These are phyloP conservation scores for Chorisops tibialis DNA, from an alignment of 2,888 invertebrate genomes.

Conservation along the genomic window DNA sequence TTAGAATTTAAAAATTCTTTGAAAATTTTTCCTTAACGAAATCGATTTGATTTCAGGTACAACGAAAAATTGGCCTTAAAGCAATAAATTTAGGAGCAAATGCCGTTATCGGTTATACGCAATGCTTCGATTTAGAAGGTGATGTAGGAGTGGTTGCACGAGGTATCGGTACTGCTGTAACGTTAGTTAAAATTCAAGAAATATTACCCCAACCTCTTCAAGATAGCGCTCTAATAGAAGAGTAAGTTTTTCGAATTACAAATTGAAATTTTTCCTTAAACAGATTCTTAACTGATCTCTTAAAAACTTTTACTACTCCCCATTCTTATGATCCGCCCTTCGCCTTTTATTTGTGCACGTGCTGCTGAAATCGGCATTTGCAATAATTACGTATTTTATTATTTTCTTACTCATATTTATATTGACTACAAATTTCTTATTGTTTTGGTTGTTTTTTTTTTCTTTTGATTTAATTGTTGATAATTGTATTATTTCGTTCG, in stretches of 20 bases:
- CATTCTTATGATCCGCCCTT: background rate
- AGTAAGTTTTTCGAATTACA: slow-evolving; percentile 57
- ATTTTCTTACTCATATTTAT: too few relatives aligned
- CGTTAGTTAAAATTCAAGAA: slow-evolving; percentile 62
- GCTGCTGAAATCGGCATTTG: background rate
- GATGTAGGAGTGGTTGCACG: slow-evolving; percentile 95
- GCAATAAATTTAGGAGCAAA: slow-evolving; percentile 91
- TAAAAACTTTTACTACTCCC: background rate
- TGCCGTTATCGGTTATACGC: slow-evolving; percentile 90
- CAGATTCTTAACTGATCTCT: background rate
- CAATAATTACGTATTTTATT: background rate
- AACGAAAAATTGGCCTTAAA: slow-evolving; percentile 89
- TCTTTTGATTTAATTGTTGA: background rate
- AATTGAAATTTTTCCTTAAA: slow-evolving; percentile 1
- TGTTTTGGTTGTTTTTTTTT: background rate
- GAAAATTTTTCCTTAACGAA: background rate
- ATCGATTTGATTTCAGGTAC: slow-evolving; percentile 55
- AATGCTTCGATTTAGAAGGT: slow-evolving; percentile 94
- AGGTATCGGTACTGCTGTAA: slow-evolving; percentile 88
- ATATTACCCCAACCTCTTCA: slow-evolving; percentile 43
- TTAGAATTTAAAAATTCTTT: slow-evolving; percentile 36
- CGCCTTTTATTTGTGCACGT: background rate
- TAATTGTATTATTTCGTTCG: too few relatives aligned
- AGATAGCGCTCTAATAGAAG: slow-evolving; percentile 56
- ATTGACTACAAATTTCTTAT: background rate